These are phyloP conservation scores for Sapayoa aenigma DNA, from an alignment of 2,113 vertebrate genomes.

Conservation along the genomic window DNA sequence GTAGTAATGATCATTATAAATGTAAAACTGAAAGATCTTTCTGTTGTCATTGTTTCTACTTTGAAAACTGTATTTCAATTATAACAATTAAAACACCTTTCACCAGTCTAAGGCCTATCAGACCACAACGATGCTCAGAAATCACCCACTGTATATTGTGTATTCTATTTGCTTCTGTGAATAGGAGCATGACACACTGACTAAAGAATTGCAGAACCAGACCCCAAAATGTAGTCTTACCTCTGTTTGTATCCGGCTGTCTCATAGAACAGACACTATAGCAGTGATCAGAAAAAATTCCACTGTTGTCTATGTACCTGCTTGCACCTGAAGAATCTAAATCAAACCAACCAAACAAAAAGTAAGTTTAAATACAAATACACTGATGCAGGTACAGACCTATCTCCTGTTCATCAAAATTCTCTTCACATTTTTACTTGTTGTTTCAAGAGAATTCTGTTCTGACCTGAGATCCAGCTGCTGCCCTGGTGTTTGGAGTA, in stretches of 20 bases:
- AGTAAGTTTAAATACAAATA: background rate
- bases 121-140: background rate
- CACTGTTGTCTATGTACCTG: conserved; percentile 79
- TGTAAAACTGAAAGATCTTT: background rate
- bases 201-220: background rate
- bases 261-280: conserved; percentile 82
- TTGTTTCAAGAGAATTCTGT: background rate
- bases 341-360: background rate
- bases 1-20: background rate
- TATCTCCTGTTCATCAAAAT: background rate
- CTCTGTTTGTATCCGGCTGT: conserved; percentile 76
- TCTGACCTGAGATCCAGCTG: background rate
- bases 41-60: background rate
- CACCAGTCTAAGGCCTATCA: background rate
- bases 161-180: background rate
- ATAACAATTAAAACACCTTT: background rate
- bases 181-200: background rate
- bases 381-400: rapidly evolving
- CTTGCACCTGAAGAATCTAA: conserved; percentile 76
- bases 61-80: background rate
- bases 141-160: background rate
- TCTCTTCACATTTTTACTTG: background rate
- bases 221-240: conserved; percentile 27
- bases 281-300: conserved; percentile 83
- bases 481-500: background rate